phyloP scores from a whole-genome alignment of 2,113 vertebrate genomes.

The Apaloderma vittatum region DNA sequence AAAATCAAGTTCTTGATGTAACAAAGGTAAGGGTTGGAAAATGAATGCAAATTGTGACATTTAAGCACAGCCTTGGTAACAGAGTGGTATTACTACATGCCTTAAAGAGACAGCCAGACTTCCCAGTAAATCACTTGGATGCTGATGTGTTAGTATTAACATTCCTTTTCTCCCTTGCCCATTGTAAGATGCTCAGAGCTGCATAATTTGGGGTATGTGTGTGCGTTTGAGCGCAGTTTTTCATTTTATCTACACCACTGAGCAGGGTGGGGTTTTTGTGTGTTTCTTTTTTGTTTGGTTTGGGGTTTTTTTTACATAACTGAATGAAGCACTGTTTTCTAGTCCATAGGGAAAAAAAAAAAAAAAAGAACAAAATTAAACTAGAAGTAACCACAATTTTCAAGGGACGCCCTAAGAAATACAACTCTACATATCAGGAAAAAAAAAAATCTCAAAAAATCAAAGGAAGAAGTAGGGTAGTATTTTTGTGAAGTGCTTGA shows the following conservation, averaged over 20 bases:
- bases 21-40: background rate
- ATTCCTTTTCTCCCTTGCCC: background rate
- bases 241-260: background rate
- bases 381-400: background rate
- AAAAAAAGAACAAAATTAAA: background rate
- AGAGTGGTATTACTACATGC: background rate
- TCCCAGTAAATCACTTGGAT: background rate
- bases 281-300: background rate
- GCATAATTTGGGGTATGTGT: background rate
- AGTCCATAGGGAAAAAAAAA: background rate
- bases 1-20: background rate
- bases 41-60: background rate
- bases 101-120: background rate
- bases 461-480: background rate
- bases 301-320: background rate
- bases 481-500: background rate
- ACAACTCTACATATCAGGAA: background rate
- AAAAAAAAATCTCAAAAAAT: background rate
- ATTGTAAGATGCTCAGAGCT: background rate
- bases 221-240: background rate
- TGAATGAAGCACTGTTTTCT: background rate
- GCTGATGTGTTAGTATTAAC: background rate
- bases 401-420: background rate
- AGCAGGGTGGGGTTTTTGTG: background rate
- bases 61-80: background rate